Evolutionary conservation across 1,140 invertebrate species (phyloP).

Genomic region (Nautilus pompilius): DNA sequence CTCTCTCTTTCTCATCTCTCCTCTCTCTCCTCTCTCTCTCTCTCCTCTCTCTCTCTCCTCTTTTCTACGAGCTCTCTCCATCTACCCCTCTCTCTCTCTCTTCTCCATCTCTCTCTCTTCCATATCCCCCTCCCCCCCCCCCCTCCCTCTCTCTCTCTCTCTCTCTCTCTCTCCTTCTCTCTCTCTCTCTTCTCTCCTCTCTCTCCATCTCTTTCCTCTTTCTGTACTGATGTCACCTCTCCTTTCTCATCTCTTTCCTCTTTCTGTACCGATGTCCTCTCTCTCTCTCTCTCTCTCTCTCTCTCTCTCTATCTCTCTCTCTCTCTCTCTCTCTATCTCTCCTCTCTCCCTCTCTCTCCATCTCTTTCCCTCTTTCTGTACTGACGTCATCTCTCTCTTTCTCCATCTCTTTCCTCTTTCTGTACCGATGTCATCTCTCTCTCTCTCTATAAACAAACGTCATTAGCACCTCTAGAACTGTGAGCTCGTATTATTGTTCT

Average conservation of each 20-base stretch:
- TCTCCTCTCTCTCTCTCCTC: background rate
- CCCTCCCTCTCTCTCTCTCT: background rate
- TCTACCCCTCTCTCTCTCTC: slow-evolving; percentile 4
- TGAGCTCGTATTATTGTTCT: too few species aligned
- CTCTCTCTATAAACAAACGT: too few species aligned
- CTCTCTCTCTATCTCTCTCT: too few species aligned
- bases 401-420: too few species aligned
- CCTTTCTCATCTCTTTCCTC: background rate
- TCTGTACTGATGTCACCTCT: background rate
- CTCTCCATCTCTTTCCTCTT: background rate
- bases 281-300: background rate
- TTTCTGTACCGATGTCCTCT: background rate
- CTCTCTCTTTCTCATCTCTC: background rate
- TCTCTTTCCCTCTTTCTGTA: too few species aligned
- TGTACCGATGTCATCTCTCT: too few species aligned
- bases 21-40: slow-evolving; percentile 2
- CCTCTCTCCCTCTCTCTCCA: too few species aligned
- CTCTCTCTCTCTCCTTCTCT: slow-evolving; percentile 5
- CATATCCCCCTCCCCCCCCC: background rate
- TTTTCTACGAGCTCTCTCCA: background rate
- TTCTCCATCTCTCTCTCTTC: slow-evolving; percentile 5
- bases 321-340: too few species aligned
- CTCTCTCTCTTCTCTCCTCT: background rate
- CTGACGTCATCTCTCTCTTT: too few species aligned
- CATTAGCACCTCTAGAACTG: too few species aligned